Base-by-base conservation (phyloP, 2,888 invertebrate genomes). In the Eupithecia exiguata region DNA sequence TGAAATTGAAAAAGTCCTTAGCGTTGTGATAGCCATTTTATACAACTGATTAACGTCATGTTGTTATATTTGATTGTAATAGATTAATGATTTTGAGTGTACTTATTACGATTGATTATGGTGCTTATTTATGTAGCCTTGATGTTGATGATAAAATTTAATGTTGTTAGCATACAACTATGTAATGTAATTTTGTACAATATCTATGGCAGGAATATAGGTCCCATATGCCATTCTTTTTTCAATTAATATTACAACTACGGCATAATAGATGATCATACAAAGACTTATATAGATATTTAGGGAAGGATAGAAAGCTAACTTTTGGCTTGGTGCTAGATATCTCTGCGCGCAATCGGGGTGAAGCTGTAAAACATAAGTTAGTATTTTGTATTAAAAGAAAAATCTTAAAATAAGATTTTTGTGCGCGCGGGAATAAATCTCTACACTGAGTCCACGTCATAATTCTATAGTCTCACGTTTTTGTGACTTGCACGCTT, bases 101-200 rank as follows among this genome's bases (percentile, higher is more conserved):
- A 80, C 77, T 80, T 80, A 79, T 76, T 70, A 70, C 70, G 58
- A 75, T 77, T 76, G 65, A 75, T 71, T 76, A 75, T 78, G 79
- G 80, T 79, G 80, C 79, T 78, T 80, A 62, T 74, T 72, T 75
- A 70, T 79, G 74, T 71, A 77, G 74, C 70, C 68, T 76, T 74
- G 40, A 69, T 72, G 67, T 78, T 76, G 74, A 77, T 30, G 69
- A 71, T 62, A 71, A 69, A 69, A 74, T 68, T 36, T 46, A 30
- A 46, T 53, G 65, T 72, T 67, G 70, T 68, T 65, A 36, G 63
- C 18, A 65, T 66, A 62, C 18, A 62, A 18, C 38, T 73, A 53
- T 69, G 35, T 71, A 71, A 68, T 63, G 65, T 72, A 74, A 71
- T 69, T 71, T 73, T 71, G 63, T 76, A 63, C 63, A 65, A 25